These are phyloP conservation scores for Crotophaga sulcirostris DNA, from an alignment of 2,113 vertebrate genomes.

Conservation along the genomic window DNA sequence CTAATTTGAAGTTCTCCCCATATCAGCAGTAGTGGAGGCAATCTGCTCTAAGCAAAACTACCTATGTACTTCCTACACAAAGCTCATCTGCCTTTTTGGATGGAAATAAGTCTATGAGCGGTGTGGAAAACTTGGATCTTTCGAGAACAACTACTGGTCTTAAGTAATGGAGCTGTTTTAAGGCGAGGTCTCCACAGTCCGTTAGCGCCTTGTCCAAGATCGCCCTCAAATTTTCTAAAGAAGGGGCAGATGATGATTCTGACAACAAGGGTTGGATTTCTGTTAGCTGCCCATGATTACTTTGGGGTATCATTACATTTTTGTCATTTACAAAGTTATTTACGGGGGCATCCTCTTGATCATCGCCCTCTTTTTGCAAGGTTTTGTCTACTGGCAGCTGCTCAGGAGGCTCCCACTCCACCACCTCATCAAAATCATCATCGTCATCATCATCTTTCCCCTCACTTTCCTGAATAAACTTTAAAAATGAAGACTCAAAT, in stretches of 20 bases:
- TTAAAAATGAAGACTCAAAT: slow-evolving; percentile 94
- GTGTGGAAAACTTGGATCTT: slow-evolving; percentile 87
- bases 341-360: slow-evolving; percentile 17
- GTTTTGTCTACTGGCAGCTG: slow-evolving; percentile 56
- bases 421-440: slow-evolving; percentile 68
- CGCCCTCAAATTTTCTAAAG: slow-evolving; percentile 88
- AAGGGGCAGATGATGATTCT: slow-evolving; percentile 82
- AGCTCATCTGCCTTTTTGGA: slow-evolving; percentile 88
- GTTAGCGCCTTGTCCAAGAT: slow-evolving; percentile 95
- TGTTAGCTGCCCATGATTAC: slow-evolving; percentile 72
- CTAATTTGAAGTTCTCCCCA: slow-evolving; percentile 75
- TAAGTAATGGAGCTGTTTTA: slow-evolving; percentile 98
- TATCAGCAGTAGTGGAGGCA: slow-evolving; percentile 72
- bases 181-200: slow-evolving; percentile 95
- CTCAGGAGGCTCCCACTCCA: slow-evolving; percentile 73
- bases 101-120: slow-evolving; percentile 87
- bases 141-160: slow-evolving; percentile 95
- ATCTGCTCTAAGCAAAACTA: slow-evolving; percentile 71
- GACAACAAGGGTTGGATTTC: slow-evolving; percentile 82
- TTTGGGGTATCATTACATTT: slow-evolving; percentile 74
- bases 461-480: slow-evolving; percentile 93
- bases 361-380: slow-evolving; percentile 50
- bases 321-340: slow-evolving; percentile 79
- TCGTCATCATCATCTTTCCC: slow-evolving; percentile 78
- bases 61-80: slow-evolving; percentile 88